phyloP scores from a whole-genome alignment of 2,888 invertebrate genomes.

The Synergus gifuensis region DNA sequence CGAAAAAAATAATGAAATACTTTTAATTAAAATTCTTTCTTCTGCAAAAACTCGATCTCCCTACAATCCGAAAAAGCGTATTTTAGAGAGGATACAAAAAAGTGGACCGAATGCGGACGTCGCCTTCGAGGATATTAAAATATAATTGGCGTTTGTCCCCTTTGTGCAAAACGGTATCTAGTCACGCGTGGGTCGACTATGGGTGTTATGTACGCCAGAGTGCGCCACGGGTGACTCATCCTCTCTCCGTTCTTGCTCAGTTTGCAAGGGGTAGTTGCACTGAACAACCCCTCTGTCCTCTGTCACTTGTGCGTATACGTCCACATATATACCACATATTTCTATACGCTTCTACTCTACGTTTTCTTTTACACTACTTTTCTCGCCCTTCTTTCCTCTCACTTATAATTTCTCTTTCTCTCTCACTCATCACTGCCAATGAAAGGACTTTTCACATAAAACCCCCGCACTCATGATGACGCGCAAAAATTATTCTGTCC shows the following conservation, averaged over 20 bases:
- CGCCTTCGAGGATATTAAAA: constrained; percentile 71
- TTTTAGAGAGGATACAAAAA: constrained; percentile 66
- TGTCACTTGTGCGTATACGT: constrained; percentile 64
- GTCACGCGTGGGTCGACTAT: constrained; percentile 74
- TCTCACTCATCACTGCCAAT: background rate
- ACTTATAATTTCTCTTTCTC: background rate
- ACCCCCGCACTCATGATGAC: constrained; percentile 48
- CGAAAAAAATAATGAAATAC: too few species aligned
- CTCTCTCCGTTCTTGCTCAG: constrained; percentile 59
- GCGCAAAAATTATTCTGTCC: constrained; percentile 55
- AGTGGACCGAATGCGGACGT: constrained; percentile 53
- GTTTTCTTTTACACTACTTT: constrained; percentile 10
- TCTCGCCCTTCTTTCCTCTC: constrained; percentile 39
- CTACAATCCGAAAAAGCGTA: constrained; percentile 31
- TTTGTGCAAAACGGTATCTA: constrained; percentile 75
- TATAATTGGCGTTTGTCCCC: constrained; percentile 77
- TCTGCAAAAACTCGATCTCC: background rate
- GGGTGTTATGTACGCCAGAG: constrained; percentile 75
- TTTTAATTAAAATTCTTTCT: background rate
- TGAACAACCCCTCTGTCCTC: constrained; percentile 63
- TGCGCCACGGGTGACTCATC: constrained; percentile 75
- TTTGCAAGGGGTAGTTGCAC: constrained; percentile 60
- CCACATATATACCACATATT: constrained; percentile 48
- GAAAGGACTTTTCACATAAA: constrained; percentile 4
- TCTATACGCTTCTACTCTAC: constrained; percentile 9